Conservation (phyloP, 1,140 invertebrate species). For the Drosophila chauvacae region DNA sequence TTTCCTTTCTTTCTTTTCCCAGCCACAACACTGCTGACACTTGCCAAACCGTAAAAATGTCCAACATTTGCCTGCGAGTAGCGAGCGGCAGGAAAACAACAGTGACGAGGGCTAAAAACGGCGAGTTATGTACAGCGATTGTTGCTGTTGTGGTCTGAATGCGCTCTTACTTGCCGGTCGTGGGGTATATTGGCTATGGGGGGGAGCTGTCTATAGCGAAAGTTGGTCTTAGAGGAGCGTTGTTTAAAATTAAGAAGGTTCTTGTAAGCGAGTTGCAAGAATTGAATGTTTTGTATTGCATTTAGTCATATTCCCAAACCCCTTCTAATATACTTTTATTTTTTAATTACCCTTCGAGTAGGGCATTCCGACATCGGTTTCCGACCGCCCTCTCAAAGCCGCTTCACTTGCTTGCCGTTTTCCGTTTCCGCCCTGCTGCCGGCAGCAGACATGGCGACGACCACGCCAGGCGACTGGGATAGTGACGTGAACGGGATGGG, state of each 20-base stretch:
- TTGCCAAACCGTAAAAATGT: conserved; percentile 80
- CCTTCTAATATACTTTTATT: neutral
- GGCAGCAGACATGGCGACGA: conserved; percentile 57
- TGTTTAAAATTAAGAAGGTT: neutral
- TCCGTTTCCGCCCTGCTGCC: conserved; percentile 70
- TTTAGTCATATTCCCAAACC: neutral
- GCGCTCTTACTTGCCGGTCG: neutral
- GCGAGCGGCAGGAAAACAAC: conserved; percentile 42
- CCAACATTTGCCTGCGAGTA: conserved; percentile 66
- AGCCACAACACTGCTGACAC: conserved; percentile 59
- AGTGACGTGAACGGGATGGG: conserved; percentile 5
- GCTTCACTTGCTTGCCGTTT: conserved; percentile 48
- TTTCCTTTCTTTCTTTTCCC: conserved; percentile 36
- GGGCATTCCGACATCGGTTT: conserved; percentile 4
- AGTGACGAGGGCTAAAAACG: conserved; percentile 59
- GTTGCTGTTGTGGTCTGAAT: conserved; percentile 54
- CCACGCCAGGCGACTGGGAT: conserved; percentile 8
- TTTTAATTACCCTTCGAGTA: neutral
- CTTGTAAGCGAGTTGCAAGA: neutral
- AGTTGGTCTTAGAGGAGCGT: neutral
- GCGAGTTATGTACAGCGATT: conserved; percentile 62
- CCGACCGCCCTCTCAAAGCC: neutral
- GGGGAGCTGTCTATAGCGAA: too few relatives aligned
- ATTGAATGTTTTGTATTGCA: neutral
- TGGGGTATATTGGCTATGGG: neutral